Evolutionary conservation across 2,797 vertebrate genomes (phyloP).

Genomic region (Falco berigora): DNA sequence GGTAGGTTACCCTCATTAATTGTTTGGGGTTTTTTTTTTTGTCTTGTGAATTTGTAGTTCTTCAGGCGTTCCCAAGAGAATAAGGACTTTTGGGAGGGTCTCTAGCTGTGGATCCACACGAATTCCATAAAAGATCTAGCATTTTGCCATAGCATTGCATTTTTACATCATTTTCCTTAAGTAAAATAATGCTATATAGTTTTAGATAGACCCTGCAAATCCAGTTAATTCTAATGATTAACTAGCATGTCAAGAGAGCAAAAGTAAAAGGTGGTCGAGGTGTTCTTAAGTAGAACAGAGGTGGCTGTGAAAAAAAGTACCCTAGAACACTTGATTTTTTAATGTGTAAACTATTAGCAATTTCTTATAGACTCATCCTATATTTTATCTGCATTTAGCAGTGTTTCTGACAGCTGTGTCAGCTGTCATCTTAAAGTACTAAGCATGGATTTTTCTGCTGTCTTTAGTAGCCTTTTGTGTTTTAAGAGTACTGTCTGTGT

Average conservation of each 20-base stretch:
- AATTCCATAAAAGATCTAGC: not conserved
- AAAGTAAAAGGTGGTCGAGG: not conserved
- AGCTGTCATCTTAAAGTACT: not conserved
- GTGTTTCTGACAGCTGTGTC: not conserved
- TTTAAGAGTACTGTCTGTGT: not conserved
- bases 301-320: not conserved
- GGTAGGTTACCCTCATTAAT: constrained; percentile 29
- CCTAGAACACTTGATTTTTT: not conserved
- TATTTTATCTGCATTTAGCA: not conserved
- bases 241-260: not conserved
- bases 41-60: not conserved
- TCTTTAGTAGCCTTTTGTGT: constrained; percentile 23
- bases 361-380: not conserved
- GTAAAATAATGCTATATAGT: not conserved
- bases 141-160: not conserved
- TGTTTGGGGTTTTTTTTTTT: not conserved
- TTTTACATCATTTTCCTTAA: not conserved
- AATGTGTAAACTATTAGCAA: not conserved
- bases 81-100: not conserved
- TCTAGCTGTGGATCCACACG: not conserved
- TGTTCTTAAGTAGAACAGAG: not conserved
- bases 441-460: not conserved
- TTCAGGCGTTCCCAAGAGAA: not conserved
- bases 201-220: not conserved
- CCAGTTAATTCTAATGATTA: not conserved